Conservation (phyloP, 2,888 invertebrate genomes). For the Subacronicta megacephala region DNA sequence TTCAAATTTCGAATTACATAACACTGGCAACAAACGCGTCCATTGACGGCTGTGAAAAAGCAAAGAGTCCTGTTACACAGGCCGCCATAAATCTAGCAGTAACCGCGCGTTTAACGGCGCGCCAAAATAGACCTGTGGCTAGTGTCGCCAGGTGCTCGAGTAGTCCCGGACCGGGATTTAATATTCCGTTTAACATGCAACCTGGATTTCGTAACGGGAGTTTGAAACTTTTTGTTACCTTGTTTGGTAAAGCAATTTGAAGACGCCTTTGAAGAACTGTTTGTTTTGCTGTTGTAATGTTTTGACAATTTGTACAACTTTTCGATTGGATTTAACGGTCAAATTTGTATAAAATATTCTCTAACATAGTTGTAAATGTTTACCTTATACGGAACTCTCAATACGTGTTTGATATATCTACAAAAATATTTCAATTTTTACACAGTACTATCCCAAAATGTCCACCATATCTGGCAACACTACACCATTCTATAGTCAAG, state of each 20-base stretch:
- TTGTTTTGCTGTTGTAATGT: not conserved
- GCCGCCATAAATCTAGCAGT: constrained; percentile 71
- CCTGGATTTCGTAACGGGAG: constrained; percentile 19
- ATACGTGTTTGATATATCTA: too few relatives aligned
- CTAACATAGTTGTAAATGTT: too few relatives aligned
- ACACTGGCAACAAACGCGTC: constrained; percentile 53
- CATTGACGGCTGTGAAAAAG: constrained; percentile 63
- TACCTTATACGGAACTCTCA: too few relatives aligned
- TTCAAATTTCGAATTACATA: constrained; percentile 44
- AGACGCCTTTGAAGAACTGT: not conserved
- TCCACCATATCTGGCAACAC: constrained; percentile 34
- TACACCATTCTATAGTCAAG: constrained; percentile 57
- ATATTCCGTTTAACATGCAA: constrained; percentile 9
- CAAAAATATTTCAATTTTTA: not conserved
- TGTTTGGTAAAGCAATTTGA: constrained; percentile 3
- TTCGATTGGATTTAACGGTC: not conserved
- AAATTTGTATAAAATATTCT: too few relatives aligned
- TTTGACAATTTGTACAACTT: not conserved
- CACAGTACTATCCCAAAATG: constrained; percentile 16
- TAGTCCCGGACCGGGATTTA: constrained; percentile 19
- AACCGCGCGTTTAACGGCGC: constrained; percentile 62
- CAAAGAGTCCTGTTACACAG: constrained; percentile 68
- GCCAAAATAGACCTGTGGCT: constrained; percentile 51
- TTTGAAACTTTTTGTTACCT: constrained; percentile 23
- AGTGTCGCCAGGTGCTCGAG: constrained; percentile 39